A percentile compares a stretch with the other conserved stretches of the same genome.
phyloP scores from a whole-genome alignment of 2,797 vertebrate species.

The Sciurus vulgaris region DNA sequence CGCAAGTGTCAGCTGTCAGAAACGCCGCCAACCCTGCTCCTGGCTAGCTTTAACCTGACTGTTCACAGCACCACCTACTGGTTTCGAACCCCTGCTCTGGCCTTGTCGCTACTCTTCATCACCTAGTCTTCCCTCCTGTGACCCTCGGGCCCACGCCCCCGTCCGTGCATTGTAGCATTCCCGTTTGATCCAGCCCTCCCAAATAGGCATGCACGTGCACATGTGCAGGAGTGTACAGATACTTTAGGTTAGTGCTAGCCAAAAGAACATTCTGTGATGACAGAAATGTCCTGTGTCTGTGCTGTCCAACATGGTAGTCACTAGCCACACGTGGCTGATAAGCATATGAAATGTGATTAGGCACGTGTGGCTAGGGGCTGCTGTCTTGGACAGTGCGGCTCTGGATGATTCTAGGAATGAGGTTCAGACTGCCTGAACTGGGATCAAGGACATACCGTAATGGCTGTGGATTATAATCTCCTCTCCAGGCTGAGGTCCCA shows the following conservation, averaged over 20 bases:
- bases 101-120: background rate
- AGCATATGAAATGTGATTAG: background rate
- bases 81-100: background rate
- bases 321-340: background rate
- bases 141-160: background rate
- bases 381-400: background rate
- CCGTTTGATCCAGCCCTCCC: background rate
- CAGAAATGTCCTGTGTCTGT: background rate
- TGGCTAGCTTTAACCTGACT: background rate
- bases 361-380: background rate
- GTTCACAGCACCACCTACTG: background rate
- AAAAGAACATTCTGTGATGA: background rate
- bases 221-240: background rate
- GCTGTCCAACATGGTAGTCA: background rate
- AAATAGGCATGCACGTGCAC: fast-evolving
- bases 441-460: background rate
- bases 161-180: no score
- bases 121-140: background rate
- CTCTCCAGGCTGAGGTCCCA: background rate
- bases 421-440: background rate
- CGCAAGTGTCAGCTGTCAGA: background rate
- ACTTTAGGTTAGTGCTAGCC: background rate
- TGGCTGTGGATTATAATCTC: background rate
- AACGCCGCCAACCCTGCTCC: background rate
- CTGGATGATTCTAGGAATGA: background rate